These are phyloP conservation scores for Gymnothorax reevesii DNA, from an alignment of 2,797 vertebrate genomes.

Conservation along the genomic window DNA sequence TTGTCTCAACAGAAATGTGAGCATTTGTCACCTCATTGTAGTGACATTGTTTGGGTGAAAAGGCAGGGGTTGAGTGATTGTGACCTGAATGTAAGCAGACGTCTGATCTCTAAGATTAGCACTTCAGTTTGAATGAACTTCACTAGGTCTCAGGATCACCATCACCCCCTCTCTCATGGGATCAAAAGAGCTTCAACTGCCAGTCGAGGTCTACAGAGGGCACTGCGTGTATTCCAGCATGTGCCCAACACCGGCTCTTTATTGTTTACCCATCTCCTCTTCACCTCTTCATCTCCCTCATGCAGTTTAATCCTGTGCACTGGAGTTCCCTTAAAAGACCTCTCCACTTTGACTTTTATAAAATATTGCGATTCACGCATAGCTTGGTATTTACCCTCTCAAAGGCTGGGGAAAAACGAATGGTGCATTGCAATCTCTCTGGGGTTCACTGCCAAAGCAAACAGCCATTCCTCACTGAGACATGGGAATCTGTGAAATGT, in stretches of 20 bases:
- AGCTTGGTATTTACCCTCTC: conserved; percentile 47
- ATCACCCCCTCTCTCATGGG: background rate
- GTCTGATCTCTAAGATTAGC: conserved; percentile 17
- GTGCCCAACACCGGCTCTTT: background rate
- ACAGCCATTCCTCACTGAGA: conserved; percentile 51
- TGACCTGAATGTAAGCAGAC: conserved; percentile 12
- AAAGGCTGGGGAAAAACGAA: conserved; percentile 46
- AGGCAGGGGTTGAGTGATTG: background rate
- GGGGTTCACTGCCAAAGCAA: conserved; percentile 59
- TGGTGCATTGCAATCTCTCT: conserved; percentile 48
- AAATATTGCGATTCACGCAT: conserved; percentile 50
- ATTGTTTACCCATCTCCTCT: background rate
- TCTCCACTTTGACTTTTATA: conserved; percentile 38
- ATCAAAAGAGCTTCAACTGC: background rate
- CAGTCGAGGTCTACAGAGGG: background rate
- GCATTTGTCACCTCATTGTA: background rate
- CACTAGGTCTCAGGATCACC: background rate
- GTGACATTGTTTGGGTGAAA: background rate
- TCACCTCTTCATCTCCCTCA: background rate
- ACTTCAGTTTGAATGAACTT: conserved; percentile 14
- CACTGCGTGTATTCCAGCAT: background rate
- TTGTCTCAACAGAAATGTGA: conserved; percentile 1
- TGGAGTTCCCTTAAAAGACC: conserved; percentile 39
- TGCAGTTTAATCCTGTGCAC: background rate
- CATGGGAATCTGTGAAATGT: conserved; percentile 42